Conservation (phyloP, 2,113 vertebrate genomes). For the Eretmochelys imbricata region DNA sequence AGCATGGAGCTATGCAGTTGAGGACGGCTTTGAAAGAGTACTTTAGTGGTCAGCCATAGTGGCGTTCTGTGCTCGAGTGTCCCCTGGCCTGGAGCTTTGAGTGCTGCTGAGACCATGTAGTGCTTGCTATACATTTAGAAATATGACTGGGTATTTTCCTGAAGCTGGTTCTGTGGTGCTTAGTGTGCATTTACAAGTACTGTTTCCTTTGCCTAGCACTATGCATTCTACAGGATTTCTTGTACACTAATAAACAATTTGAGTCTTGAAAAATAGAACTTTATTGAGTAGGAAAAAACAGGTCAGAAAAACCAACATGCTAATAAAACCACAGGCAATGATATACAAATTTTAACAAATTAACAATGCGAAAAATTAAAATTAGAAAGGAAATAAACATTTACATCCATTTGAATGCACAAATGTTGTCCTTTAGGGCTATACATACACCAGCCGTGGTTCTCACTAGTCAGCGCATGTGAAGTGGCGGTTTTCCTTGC, state of each 20-base stretch:
- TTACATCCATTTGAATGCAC: not conserved
- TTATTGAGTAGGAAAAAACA: not conserved
- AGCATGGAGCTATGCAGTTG: not conserved
- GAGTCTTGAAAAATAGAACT: not conserved
- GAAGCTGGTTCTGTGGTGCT: not conserved
- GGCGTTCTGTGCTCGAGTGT: not conserved
- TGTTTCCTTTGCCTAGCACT: not conserved
- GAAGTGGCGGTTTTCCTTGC: not conserved
- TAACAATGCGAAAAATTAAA: not conserved
- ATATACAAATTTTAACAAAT: not conserved
- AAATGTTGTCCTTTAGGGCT: not conserved
- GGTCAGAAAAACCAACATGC: not conserved
- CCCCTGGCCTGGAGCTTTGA: not conserved
- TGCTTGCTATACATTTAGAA: not conserved
- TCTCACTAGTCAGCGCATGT: not conserved
- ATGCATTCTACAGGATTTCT: not conserved
- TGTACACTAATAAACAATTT: not conserved
- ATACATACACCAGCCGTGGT: not conserved
- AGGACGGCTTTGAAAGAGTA: not conserved
- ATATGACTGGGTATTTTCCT: not conserved
- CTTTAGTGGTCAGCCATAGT: not conserved
- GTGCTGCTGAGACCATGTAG: not conserved
- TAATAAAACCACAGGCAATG: not conserved
- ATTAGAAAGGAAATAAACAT: not conserved
- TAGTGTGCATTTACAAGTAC: not conserved